Base-by-base conservation (phyloP, 2,797 vertebrate species). In the Lutjanus campechanus region DNA sequence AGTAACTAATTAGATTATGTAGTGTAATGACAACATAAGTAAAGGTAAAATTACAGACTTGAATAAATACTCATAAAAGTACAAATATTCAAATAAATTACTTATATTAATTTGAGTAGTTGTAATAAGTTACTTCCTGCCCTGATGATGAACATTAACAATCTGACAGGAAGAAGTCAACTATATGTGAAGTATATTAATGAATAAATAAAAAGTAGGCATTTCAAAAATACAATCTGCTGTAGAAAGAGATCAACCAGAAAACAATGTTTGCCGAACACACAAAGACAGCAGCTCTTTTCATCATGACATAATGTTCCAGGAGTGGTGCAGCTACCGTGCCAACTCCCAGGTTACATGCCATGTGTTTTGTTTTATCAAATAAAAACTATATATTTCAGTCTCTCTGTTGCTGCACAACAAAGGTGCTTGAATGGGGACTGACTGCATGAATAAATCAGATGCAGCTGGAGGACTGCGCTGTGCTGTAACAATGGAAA, bases 341-440 rank as follows among this genome's bases (percentile, higher is more conserved):
- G 68, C 79, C 63, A 76, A 58, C 56, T 74, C 75, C 53, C 70
- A 55, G 73, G 71, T 78, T 79, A 63, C 65, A 65, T 25, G 22
- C 69, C 43, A 56, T 62, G 56, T 76, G 54, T 88, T 91, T 82
- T 81, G 69, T 88, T 82, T 77, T 63, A 79, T 89, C 58, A 83
- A 74, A 83, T 70, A 68, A 85, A 76, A 75, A 62, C 47, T 3
- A 68, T 70, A 84, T 83, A 82, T 84, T 83, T 76, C 25, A 63
- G 70, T 54, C 60, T 81, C 47, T 82, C 68, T 86, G 75, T 73
- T 85, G 58, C 53, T 70, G 44, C 29, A 73, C 74, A 81, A 78
- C 78, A 83, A 77, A 82, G 49, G 63, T 51, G 51, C 25, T 73
- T 79, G 77, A 73, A 85, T 62, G 41, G 65, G 68, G 85, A 85